Evolutionary conservation across 2,888 invertebrate species (phyloP).

Genomic region (Odontocerum albicorne): DNA sequence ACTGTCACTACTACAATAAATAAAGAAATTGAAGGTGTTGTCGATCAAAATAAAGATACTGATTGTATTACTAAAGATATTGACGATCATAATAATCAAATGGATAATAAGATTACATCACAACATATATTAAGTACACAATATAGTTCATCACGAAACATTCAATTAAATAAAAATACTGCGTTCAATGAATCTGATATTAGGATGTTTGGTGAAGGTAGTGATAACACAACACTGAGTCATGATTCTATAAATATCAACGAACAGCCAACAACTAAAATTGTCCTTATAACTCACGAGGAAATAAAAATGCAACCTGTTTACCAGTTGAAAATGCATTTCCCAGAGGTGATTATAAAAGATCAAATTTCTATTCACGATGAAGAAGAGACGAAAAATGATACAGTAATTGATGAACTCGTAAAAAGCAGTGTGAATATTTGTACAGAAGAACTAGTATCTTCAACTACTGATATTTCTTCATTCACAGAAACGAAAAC

Average conservation of each 20-base stretch:
- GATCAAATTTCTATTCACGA: too few species aligned
- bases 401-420: too few species aligned
- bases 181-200: neutral
- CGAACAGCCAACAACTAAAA: conserved; percentile 47
- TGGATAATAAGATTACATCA: neutral
- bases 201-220: too few species aligned
- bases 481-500: too few species aligned
- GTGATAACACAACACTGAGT: neutral
- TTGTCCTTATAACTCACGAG: conserved; percentile 72
- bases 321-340: conserved; percentile 65
- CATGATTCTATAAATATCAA: neutral
- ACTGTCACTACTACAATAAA: neutral
- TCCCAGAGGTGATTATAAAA: too few species aligned
- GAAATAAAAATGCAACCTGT: conserved; percentile 69
- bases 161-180: neutral
- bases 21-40: neutral
- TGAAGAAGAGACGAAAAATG: too few species aligned
- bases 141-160: neutral
- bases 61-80: neutral
- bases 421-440: too few species aligned
- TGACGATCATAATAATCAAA: neutral
- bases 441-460: too few species aligned
- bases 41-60: neutral
- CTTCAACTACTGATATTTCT: too few species aligned
- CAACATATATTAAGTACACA: neutral